Evolutionary conservation across 2,113 vertebrate species (phyloP), one percentile per base, ranked within the genome.

Genomic region (Pandion haliaetus): DNA sequence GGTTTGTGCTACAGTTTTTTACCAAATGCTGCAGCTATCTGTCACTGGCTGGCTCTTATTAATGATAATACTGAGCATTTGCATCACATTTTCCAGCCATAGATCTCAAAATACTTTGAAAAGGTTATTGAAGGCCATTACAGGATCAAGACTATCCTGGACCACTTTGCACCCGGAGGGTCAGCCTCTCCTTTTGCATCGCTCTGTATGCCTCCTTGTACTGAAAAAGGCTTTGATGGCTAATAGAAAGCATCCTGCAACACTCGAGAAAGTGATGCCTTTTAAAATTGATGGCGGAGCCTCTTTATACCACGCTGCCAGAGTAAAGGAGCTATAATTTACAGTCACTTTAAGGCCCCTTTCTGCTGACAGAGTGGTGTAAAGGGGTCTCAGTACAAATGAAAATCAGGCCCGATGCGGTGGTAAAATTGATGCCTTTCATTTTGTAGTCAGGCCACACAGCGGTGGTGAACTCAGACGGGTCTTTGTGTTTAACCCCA

Each of bases 401-500:
- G 94, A 36, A 95, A 92, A 95, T 93, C 92, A 94, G 38, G 38
- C 36, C 40, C 7, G 10, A 52, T 19, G 32, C 0, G 8, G 38
- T 45, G 66, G 73, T 82, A 57, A 93, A 97, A 95, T 94, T 81
- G 70, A 78, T 95, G 67, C 74, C 38, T 95, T 95, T 93, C 61
- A 80, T 92, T 95, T 36, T 9, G 7, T 49, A 78, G 58, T 74
- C 83, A 70, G 92, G 74, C 85, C 82, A 55, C 84, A 38, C 86
- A 81, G 90, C 28, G 12, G 55, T 65, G 89, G 55, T 38, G 65
- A 79, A 59, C 90, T 95, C 52, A 28, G 90, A 59, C 21, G 5
- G 44, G 78, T 86, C 84, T 96, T 93, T 95, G 55, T 94, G 86
- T 69, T 94, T 95, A 89, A 95, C 93, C 94, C 94, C 4, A 11